phyloP scores from a whole-genome alignment of 2,113 vertebrate genomes.

The Okapia johnstoni region DNA sequence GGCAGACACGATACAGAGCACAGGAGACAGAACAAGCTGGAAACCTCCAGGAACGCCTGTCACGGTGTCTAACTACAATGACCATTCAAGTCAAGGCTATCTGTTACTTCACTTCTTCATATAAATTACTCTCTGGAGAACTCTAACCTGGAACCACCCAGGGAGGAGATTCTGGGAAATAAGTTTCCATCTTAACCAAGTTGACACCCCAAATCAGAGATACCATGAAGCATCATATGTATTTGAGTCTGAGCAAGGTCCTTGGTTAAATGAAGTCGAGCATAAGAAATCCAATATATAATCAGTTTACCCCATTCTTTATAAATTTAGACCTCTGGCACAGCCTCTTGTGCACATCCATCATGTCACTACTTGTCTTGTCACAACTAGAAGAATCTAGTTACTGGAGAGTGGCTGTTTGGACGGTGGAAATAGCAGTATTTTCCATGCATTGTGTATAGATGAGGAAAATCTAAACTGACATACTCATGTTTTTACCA shows the following conservation, averaged over 20 bases:
- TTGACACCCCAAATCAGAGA: neutral
- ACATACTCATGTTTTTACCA: neutral
- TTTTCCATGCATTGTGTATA: neutral
- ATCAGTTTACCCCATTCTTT: neutral
- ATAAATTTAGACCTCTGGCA: neutral
- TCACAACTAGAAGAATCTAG: neutral
- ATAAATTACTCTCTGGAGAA: neutral
- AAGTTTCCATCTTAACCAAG: neutral
- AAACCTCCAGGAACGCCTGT: neutral
- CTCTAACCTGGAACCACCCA: neutral
- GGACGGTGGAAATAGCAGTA: neutral
- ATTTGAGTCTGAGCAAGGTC: neutral
- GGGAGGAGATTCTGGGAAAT: neutral
- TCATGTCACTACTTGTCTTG: neutral
- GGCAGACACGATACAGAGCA: neutral
- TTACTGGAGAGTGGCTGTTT: neutral
- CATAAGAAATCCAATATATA: neutral
- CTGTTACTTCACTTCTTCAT: neutral
- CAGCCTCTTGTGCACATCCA: neutral
- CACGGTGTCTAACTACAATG: rapidly evolving
- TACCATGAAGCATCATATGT: neutral
- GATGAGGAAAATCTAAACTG: neutral
- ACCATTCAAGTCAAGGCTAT: neutral
- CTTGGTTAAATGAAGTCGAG: neutral
- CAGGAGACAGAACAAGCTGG: neutral